A percentile compares a stretch with the other conserved stretches of the same genome.
These are phyloP conservation scores for Hemitrygon akajei DNA, from an alignment of 2,797 vertebrate genomes.

Conservation along the genomic window DNA sequence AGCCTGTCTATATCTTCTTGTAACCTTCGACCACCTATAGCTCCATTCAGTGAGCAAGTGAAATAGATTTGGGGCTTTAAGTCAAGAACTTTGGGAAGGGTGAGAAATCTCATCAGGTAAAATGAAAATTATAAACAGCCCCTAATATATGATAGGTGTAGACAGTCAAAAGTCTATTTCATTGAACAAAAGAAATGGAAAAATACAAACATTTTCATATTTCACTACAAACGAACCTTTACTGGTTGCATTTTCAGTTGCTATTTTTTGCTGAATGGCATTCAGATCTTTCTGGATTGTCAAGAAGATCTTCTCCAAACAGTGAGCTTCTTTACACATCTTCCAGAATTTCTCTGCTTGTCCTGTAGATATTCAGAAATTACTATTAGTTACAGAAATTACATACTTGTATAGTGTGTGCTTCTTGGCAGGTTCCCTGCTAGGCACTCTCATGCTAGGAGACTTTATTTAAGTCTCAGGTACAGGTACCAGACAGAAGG, in stretches of 20 bases:
- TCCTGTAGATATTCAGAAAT: neutral
- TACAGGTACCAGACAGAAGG: neutral
- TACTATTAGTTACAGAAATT: neutral
- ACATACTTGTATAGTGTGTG: neutral
- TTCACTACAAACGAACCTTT: constrained; percentile 51
- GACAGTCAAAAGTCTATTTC: too few relatives aligned
- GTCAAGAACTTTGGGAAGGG: too few relatives aligned
- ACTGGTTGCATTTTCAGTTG: constrained; percentile 49
- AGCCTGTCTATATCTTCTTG: too few relatives aligned
- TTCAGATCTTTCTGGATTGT: constrained; percentile 50
- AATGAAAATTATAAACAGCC: too few relatives aligned
- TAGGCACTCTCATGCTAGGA: neutral
- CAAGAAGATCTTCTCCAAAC: constrained; percentile 52
- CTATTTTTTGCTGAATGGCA: constrained; percentile 51
- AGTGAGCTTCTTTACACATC: constrained; percentile 54
- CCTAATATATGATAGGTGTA: too few relatives aligned
- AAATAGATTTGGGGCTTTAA: too few relatives aligned
- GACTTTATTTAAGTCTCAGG: neutral
- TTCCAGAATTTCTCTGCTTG: constrained; percentile 55
- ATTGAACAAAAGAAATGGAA: neutral
- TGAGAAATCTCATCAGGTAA: too few relatives aligned
- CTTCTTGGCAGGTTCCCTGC: neutral
- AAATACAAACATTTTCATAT: neutral
- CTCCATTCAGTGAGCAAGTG: too few relatives aligned
- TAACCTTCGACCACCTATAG: too few relatives aligned